phyloP scores from a whole-genome alignment of 2,113 vertebrate species.

The Indicator maculatus region DNA sequence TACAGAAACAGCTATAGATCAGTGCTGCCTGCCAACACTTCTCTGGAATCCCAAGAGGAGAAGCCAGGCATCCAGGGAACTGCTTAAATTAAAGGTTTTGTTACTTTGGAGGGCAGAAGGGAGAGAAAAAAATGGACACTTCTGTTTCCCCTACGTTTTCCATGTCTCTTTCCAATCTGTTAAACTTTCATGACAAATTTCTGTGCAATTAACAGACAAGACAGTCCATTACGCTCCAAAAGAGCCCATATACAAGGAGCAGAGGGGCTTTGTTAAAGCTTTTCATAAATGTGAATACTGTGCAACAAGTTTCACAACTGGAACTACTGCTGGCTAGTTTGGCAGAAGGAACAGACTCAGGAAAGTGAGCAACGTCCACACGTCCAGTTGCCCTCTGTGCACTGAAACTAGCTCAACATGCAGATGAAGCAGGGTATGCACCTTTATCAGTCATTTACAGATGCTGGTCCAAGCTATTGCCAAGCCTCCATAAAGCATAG shows the following conservation, averaged over 20 bases:
- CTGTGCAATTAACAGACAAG: background rate
- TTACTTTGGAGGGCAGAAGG: background rate
- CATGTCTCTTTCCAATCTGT: background rate
- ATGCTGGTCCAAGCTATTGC: background rate
- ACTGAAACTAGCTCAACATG: background rate
- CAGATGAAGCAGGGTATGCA: background rate
- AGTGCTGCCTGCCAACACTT: background rate
- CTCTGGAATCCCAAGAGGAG: background rate
- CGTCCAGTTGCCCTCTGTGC: background rate
- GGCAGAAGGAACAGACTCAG: background rate
- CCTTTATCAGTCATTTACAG: background rate
- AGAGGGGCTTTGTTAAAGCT: background rate
- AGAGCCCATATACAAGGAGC: background rate
- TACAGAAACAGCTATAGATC: background rate
- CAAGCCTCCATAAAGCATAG: background rate
- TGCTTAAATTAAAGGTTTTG: background rate
- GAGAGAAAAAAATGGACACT: background rate
- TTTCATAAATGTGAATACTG: background rate
- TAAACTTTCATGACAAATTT: background rate
- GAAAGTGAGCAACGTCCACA: background rate
- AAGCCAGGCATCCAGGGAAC: background rate
- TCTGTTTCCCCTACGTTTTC: background rate
- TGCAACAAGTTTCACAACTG: background rate
- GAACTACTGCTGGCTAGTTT: background rate
- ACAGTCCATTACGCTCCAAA: background rate